Conservation (phyloP, 2,888 invertebrate species). For the Nineta flava region DNA sequence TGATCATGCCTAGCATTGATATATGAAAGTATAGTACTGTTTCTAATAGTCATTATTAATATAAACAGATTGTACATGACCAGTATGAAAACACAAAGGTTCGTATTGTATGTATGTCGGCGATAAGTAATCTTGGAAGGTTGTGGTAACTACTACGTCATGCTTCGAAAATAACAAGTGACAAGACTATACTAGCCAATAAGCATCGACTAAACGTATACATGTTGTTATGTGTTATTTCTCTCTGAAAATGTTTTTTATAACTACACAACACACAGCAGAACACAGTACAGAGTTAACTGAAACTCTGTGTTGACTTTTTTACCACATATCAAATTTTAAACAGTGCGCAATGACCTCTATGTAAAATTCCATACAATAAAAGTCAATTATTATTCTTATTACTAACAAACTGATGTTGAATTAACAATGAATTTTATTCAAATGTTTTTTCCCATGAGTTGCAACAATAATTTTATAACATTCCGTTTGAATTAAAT, state of each 20-base stretch:
- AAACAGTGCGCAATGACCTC: constrained; percentile 3
- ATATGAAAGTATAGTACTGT: neutral
- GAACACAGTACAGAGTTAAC: no score
- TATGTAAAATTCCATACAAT: constrained; percentile 3
- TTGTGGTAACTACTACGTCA: constrained; percentile 10
- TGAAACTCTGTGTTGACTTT: no score
- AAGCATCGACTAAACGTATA: neutral
- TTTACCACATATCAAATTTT: constrained; percentile 1
- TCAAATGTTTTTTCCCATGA: neutral
- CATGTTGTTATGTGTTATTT: no score
- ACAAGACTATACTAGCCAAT: neutral
- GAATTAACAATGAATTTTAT: constrained; percentile 1
- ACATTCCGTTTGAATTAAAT: no score
- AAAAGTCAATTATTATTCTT: neutral
- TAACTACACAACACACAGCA: no score
- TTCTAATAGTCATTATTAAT: neutral
- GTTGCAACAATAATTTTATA: neutral
- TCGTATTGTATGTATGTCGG: constrained; percentile 2
- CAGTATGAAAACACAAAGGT: constrained; percentile 4
- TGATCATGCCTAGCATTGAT: neutral
- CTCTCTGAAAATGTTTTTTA: no score
- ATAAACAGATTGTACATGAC: neutral
- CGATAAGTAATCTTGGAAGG: constrained; percentile 9
- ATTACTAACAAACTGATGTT: no score
- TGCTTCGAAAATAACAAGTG: constrained; percentile 6